Base-by-base conservation (phyloP, 2,888 invertebrate genomes). In the Tetanocera ferruginea region DNA sequence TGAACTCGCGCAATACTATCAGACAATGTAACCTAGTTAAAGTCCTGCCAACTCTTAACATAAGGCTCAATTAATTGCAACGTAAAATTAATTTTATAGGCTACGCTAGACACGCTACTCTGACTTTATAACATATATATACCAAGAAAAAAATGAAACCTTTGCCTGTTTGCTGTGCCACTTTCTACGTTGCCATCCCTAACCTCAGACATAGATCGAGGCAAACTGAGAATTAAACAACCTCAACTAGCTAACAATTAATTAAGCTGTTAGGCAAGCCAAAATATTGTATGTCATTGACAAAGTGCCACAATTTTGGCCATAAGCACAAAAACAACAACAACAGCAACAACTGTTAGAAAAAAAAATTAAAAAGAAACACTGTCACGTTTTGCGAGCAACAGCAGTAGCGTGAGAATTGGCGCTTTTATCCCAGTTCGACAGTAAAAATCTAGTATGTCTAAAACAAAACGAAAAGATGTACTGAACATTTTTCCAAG, bases 281-380 rank as follows among this genome's bases (percentile, higher is more conserved):
- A 25, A 43, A n/a, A 49, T 14, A 69, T 43, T 43, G 37, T 69
- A 49, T 69, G 69, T 69, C 69, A 69, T 69, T 69, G 69, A 69
- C 43, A 69, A 69, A 23, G 69, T 69, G 69, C 69, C 71, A 55
- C 31, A 71, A 69, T 52, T 25, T 37, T 43, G 49, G 19, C 49
- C 69, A 52, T 25, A 49, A 70, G 23, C 19, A 14, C 66, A 43
- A 67, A 17, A 5, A 25, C 28, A 43, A 43, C 6, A 67, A 67
- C 5, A 43, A 67, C 9, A 37, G 49, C 17, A 62, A 23, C 17
- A 19, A 62, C 62, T 25, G 19, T 2, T 5, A 62, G 11, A 62
- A 11, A 28, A 64, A 28, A 11, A 64, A 34, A 11, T 17, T 1
- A 23, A 19, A 43, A 28, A 28, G 14, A 37, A 69, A 64, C 14